Percentiles rank a stretch among this genome's conserved stretches.
phyloP scores from a whole-genome alignment of 2,797 vertebrate species.

The Pseudopleuronectes americanus region DNA sequence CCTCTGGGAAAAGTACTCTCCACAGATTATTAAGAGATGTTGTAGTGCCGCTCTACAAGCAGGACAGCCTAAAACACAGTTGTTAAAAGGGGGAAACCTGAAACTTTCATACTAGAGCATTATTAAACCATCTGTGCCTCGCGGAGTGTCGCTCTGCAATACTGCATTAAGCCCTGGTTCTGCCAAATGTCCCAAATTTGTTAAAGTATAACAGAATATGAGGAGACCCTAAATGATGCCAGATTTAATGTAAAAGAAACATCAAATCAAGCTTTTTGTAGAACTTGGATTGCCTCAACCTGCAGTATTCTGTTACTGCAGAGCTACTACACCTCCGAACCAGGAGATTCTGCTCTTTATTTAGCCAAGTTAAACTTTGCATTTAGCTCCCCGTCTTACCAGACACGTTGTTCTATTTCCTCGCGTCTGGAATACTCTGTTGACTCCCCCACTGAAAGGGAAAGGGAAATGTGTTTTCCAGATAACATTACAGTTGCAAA shows the following conservation, averaged over 20 bases:
- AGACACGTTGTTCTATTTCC: slow-evolving; percentile 47
- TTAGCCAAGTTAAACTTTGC: slow-evolving; percentile 34
- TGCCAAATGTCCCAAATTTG: slow-evolving; percentile 6
- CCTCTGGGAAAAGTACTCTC: background rate
- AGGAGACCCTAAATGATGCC: slow-evolving; percentile 26
- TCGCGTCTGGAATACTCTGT: slow-evolving; percentile 46
- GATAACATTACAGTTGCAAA: slow-evolving; percentile 77
- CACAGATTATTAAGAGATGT: background rate
- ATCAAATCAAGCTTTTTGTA: slow-evolving; percentile 11
- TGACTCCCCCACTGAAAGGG: slow-evolving; percentile 57
- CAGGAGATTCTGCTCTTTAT: slow-evolving; percentile 32
- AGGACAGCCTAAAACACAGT: background rate
- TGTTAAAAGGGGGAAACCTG: slow-evolving; percentile 3
- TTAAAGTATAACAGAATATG: slow-evolving; percentile 23
- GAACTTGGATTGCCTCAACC: slow-evolving; percentile 25
- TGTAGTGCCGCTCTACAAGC: background rate
- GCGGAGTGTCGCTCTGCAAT: slow-evolving; percentile 20
- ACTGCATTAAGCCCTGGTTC: slow-evolving; percentile 14
- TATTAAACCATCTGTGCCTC: slow-evolving; percentile 8
- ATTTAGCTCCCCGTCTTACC: slow-evolving; percentile 42
- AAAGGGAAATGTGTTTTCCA: slow-evolving; percentile 78
- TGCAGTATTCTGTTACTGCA: slow-evolving; percentile 23
- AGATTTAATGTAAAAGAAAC: slow-evolving; percentile 30
- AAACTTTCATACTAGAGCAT: slow-evolving; percentile 6
- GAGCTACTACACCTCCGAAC: slow-evolving; percentile 18